Base-by-base conservation (phyloP, 2,797 vertebrate species). In the Miichthys miiuy region DNA sequence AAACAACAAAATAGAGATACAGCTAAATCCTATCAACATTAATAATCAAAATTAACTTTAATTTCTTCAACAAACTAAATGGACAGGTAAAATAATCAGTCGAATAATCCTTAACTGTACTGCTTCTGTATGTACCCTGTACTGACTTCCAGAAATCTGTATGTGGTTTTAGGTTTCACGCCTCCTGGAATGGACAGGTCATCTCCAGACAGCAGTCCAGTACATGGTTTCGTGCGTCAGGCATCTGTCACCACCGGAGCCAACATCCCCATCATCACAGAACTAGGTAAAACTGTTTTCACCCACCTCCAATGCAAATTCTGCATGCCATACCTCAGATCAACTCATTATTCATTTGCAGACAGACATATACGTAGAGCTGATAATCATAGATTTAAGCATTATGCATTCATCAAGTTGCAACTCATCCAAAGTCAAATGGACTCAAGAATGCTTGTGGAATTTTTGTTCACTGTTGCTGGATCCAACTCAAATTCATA, bases 231-330 rank as follows among this genome's bases (percentile, higher is more conserved):
- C 74, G 94, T 98, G 79, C 97, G 98, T 50, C 98, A 99, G 90
- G 96, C 97, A 3, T 99, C 98, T 55, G 96, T 99, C 93, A 99
- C 97, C 50, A 99, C 97, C 23, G 98, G 98, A 84, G 95, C 97
- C 89, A 98, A 99, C 92, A 99, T 99, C 95, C 98, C 98, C 81
- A 99, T 99, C 93, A 99, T 99, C 93, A 99, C 98, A 82, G 98
- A 99, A 88, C 95, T 99, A 90, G 98, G 98, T 99, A 96, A 96
- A 92, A 68, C 50, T 50, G 54, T 72, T 67, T 71, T 30, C 71
- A 34, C 25, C 34, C 18, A 20, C 51, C 27, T 68, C 20, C 11
- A 46, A 30, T 34, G 27, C 68, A 46, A 54, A 74, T 25, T 47
- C 38, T 25, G 81, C 87, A 87, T 75, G 82, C 20, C 72, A 51